Base-by-base conservation (phyloP, 2,888 invertebrate genomes). In the Heliconius ismenius region DNA sequence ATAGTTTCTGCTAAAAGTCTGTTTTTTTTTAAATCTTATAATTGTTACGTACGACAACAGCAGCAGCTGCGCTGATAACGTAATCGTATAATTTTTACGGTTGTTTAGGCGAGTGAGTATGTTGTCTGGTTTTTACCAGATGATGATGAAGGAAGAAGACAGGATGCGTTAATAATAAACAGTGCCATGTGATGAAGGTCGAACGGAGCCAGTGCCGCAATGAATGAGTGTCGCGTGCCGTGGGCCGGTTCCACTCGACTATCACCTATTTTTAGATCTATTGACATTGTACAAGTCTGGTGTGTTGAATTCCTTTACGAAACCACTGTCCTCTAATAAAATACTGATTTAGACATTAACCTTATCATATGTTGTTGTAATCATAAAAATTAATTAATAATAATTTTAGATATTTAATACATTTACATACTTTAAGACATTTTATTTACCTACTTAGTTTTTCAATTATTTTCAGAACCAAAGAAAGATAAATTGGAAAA, bases 401-500 rank as follows among this genome's bases (percentile, higher is more conserved):
- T 21, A 1, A 36, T n/a, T 9, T 10, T 24, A 60, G 28, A 28
- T 28, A 28, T 28, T 28, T 60, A 24, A n/a, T n/a, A n/a, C n/a
- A n/a, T n/a, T n/a, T n/a, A n/a, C n/a, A 32, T 65, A 2, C 32
- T 65, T 65, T 36, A 65, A 11, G 4, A 64, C 10, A 32, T n/a
- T 36, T 18, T 15, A 63, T 36, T 62, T 65, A 39, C 11, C 15
- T 39, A 43, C n/a, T 58, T 32, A 15, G 13, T 28, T 24, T 43
- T 39, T 60, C 54, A 54, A 28, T 84, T 84, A 83, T 90, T 96
- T 96, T 58, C 96, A 98, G 98, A 98, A 96, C 97, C 97, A 96
- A 97, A 97, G 96, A 98, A 97, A 96, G 97, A 98, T 95, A 98
- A 97, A 96, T 96, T 96, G 96, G 98, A 98, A 92, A 95, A 92